Base-by-base conservation (phyloP, 1,140 invertebrate species). In the Pseudomyrmex gracilis region DNA sequence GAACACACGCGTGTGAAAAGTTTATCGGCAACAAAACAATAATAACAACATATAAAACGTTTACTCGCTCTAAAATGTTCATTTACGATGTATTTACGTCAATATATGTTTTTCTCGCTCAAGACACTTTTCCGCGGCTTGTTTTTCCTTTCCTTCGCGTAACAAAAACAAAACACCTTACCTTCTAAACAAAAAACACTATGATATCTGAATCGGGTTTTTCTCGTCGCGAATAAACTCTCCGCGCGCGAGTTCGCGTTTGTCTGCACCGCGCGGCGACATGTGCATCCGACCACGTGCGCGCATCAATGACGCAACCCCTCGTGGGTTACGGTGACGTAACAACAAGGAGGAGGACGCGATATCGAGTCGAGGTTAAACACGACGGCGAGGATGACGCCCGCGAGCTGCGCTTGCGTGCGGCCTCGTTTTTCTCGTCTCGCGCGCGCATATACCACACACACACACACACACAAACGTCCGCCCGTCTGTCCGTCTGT, bases 381-480 rank as follows among this genome's bases (percentile, higher is more conserved):
- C 58, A 73, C 85, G 77, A 64, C 60, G 67, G n/a, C 66, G 63
- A 34, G 34, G 34, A 78, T 63, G 63, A 47, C 57, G 55, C 66
- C 49, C 67, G n/a, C 70, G 55, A 60, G 78, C 49, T 86, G 87
- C 85, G 87, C 87, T 87, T 88, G 85, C 85, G 87, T 87, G 87
- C 82, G 84, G 57, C 78, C 84, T 87, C 86, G 64, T 87, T 88
- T 53, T 67, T 0, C 80, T 63, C 57, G 53, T 67, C 20, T 57
- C 9, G 2, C 17, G 7, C 67, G 55, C 8, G 58, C 57, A 43
- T 13, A 9, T 34, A 34, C 5, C 34, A 34, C 34, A 34, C 34
- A 34, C 34, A 34, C 34, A 34, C 5, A 34, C 5, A 34, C 2
- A 43, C 9, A 61, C 47, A 34, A 15, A 43, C 17, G 17, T 17